Base-by-base conservation (phyloP, 1,140 invertebrate species). In the Pararge aegeria region DNA sequence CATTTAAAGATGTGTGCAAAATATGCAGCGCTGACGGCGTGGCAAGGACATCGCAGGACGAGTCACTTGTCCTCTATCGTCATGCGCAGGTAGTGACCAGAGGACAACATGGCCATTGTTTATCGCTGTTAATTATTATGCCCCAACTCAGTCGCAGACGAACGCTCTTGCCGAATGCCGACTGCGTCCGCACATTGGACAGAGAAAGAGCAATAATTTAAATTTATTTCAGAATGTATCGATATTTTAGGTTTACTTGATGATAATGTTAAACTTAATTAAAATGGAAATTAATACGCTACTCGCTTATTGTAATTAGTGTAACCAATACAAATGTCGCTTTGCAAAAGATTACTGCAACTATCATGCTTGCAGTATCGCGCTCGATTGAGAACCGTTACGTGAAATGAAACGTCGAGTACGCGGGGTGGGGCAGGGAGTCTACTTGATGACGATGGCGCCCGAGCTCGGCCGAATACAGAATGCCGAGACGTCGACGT, bases 371-470 rank as follows among this genome's bases (percentile, higher is more conserved):
- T 75, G 75, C 80, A 82, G 79, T 83, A 83, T 80, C 78, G 83
- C 86, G 84, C 86, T 87, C 84, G 83, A 89, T 89, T 87, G 80
- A 85, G 83, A 80, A 89, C 86, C 86, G 86, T 89, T 89, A 89
- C 86, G 86, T 89, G 86, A 89, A 89, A 88, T 87, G 83, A 89
- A 89, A 87, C 81, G 78, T 80, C 66, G 82, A 83, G 80, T 70
- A 75, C 70, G 80, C 76, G 82, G 81, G 75, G 82, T 78, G 80
- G 77, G 78, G 75, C 75, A 78, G 72, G 73, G 71, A 66, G 73
- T 69, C 75, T 72, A 79, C 68, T 78, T 61, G 66, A 73, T 71
- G 77, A 75, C 85, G 80, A 76, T 72, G 78, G 74, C 79, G 73
- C 68, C 83, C 85, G 83, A 86, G 63, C 66, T 66, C 71, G 67